A percentile compares a stretch with the other conserved stretches of the same genome.
Evolutionary conservation across 2,888 invertebrate species (phyloP).

Genomic region (Apodemia duryi): DNA sequence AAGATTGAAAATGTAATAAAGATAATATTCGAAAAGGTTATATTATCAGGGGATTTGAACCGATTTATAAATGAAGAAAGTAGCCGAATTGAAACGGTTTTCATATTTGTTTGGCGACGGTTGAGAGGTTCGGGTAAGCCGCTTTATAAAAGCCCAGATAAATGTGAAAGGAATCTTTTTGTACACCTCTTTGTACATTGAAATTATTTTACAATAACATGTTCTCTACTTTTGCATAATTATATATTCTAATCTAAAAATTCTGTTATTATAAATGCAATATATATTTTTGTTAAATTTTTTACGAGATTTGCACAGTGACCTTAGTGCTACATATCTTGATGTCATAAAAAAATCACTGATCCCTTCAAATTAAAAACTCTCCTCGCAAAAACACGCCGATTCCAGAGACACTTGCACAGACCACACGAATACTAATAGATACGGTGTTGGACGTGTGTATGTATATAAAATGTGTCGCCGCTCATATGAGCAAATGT

Average conservation of each 20-base stretch:
- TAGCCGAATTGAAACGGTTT: slow-evolving; percentile 42
- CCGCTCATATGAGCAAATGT: no score
- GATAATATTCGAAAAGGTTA: slow-evolving; percentile 43
- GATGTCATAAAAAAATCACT: no score
- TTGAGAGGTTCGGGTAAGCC: slow-evolving; percentile 39
- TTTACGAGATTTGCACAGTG: no score
- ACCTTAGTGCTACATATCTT: no score
- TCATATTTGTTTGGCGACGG: slow-evolving; percentile 36
- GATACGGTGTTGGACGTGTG: no score
- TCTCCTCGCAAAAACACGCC: no score
- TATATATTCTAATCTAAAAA: background rate
- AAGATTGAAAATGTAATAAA: background rate
- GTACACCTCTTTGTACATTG: background rate
- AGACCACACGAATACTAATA: no score
- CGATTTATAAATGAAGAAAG: slow-evolving; percentile 61
- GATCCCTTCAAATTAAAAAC: no score
- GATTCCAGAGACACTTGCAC: no score
- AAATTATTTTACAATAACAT: background rate
- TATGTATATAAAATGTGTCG: no score
- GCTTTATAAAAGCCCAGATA: slow-evolving; percentile 33
- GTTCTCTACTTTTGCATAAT: background rate
- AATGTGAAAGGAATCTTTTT: slow-evolving; percentile 18
- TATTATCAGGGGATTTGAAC: slow-evolving; percentile 63
- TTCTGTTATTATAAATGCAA: no score
- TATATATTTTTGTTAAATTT: no score